These are phyloP conservation scores for Moxostoma hubbsi DNA, from an alignment of 2,797 vertebrate species.

Conservation along the genomic window DNA sequence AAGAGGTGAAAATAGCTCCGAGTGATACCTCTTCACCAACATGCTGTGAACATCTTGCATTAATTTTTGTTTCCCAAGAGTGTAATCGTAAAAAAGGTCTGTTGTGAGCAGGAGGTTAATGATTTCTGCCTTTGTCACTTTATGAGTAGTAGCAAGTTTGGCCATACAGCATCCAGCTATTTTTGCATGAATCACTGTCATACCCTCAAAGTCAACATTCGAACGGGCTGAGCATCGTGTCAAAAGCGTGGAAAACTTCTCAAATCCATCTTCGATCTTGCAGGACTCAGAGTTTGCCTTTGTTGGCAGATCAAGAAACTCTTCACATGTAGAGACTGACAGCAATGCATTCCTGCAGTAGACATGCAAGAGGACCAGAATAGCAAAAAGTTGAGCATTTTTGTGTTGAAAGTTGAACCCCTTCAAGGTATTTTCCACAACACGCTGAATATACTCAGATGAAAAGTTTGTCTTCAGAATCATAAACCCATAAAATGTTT, in stretches of 20 bases:
- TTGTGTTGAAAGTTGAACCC: constrained; percentile 67
- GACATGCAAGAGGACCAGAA: constrained; percentile 66
- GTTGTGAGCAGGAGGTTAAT: constrained; percentile 65
- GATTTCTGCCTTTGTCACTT: constrained; percentile 61
- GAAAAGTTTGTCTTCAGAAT: constrained; percentile 75
- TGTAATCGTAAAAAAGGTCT: constrained; percentile 61
- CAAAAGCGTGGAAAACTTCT: constrained; percentile 70
- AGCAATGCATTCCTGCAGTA: constrained; percentile 66
- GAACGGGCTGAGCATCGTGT: constrained; percentile 48
- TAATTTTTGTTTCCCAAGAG: constrained; percentile 68
- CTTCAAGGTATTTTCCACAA: constrained; percentile 70
- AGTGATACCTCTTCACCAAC: constrained; percentile 64
- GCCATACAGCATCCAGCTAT: constrained; percentile 68
- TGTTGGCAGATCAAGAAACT: constrained; percentile 67
- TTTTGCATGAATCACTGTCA: constrained; percentile 68
- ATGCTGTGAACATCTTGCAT: constrained; percentile 64
- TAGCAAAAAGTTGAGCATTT: constrained; percentile 34
- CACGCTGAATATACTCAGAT: constrained; percentile 64
- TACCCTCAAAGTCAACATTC: constrained; percentile 60
- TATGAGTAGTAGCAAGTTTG: constrained; percentile 64
- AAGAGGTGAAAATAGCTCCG: constrained; percentile 67
- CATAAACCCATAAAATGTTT: constrained; percentile 78
- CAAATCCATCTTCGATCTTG: constrained; percentile 66
- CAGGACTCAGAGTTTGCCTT: constrained; percentile 41
- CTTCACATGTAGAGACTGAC: constrained; percentile 72